Percentiles rank a stretch among this genome's conserved stretches.
Conservation (phyloP, 2,888 invertebrate species). For the Tetropium fuscum region DNA sequence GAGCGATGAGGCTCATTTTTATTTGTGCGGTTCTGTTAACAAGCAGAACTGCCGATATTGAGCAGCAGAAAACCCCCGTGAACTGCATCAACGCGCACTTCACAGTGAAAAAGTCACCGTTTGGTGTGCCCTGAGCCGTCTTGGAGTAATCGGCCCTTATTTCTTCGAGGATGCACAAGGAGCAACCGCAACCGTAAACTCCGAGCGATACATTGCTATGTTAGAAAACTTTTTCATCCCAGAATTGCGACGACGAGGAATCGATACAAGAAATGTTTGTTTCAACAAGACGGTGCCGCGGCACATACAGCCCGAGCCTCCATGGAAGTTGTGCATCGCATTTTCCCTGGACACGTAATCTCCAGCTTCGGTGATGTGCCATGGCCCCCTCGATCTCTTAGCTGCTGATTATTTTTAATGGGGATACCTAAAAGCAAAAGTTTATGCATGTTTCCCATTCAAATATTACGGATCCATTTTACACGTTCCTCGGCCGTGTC, state of each 20-base stretch:
- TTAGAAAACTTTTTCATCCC: not conserved
- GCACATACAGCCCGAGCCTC: not conserved
- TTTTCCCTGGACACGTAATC: constrained; percentile 6
- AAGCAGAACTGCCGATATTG: constrained; percentile 6
- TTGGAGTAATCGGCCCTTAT: not conserved
- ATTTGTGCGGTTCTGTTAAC: not conserved
- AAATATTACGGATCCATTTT: too few relatives aligned
- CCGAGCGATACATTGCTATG: too few relatives aligned
- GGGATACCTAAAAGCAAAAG: not conserved
- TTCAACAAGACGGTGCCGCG: not conserved
- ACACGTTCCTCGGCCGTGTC: too few relatives aligned
- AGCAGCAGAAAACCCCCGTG: constrained; percentile 30
- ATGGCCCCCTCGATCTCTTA: not conserved
- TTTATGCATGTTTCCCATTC: too few relatives aligned
- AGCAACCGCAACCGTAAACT: too few relatives aligned
- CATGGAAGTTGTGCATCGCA: constrained; percentile 1
- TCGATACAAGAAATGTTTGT: not conserved
- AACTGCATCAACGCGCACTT: constrained; percentile 18
- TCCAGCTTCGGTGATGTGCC: not conserved
- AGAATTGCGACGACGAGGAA: not conserved
- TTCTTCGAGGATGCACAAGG: not conserved
- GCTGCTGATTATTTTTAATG: not conserved
- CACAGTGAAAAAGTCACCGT: not conserved
- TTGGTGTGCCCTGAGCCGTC: not conserved
- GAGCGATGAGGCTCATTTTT: not conserved